Evolutionary conservation across 2,113 vertebrate species (phyloP).

Genomic region (Condylura cristata): DNA sequence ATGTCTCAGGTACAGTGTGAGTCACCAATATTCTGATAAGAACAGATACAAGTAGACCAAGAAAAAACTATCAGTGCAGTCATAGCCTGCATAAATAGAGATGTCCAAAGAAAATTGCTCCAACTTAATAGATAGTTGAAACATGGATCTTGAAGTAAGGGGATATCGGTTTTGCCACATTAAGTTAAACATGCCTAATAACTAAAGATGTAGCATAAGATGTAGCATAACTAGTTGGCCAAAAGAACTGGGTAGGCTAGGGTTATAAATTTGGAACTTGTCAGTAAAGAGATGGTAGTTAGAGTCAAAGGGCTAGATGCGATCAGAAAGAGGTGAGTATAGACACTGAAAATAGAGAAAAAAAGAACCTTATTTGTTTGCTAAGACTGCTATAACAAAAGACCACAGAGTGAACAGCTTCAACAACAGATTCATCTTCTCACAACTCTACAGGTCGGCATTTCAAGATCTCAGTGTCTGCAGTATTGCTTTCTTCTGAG

Average conservation of each 20-base stretch:
- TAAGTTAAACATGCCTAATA: background rate
- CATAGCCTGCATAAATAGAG: constrained; percentile 37
- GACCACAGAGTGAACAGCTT: background rate
- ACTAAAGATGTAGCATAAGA: background rate
- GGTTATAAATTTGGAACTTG: constrained; percentile 15
- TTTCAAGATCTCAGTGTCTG: background rate
- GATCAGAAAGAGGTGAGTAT: background rate
- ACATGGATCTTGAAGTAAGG: constrained; percentile 5
- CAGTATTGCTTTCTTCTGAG: background rate
- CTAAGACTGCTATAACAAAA: background rate
- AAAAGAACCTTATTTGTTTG: background rate
- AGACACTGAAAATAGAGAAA: background rate
- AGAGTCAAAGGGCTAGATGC: background rate
- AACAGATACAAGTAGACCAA: constrained; percentile 59
- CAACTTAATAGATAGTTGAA: constrained; percentile 56
- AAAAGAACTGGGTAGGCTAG: background rate
- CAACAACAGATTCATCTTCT: background rate
- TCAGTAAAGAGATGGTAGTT: background rate
- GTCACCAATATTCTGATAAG: constrained; percentile 63
- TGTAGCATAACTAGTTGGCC: background rate
- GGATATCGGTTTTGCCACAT: constrained; percentile 25
- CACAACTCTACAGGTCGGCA: background rate
- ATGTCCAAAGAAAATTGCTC: constrained; percentile 34
- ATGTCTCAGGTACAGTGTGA: constrained; percentile 57
- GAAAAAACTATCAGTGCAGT: constrained; percentile 48